Conservation (phyloP, 1,140 invertebrate genomes). For the Araneus ventricosus region DNA sequence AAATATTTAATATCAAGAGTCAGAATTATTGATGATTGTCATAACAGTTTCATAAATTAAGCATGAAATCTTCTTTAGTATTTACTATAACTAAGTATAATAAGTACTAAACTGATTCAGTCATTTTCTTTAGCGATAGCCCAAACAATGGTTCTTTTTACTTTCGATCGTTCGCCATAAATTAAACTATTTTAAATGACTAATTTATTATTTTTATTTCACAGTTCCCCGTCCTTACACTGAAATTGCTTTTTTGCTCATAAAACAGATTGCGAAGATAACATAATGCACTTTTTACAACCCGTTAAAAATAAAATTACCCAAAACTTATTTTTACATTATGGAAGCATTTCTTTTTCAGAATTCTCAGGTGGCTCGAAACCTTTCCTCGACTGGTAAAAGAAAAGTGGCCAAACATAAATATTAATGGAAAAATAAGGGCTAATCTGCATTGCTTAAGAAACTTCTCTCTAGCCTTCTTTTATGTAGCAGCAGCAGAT, state of each 20-base stretch:
- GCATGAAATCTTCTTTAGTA: too few species aligned
- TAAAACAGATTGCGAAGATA: not conserved
- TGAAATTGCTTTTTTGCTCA: not conserved
- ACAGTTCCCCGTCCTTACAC: not conserved
- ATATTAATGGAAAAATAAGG: constrained; percentile 64
- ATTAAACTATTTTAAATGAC: not conserved
- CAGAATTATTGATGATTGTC: too few species aligned
- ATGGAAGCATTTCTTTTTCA: not conserved
- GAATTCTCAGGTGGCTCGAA: not conserved
- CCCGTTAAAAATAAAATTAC: not conserved
- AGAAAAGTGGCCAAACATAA: constrained; percentile 49
- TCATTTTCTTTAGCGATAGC: not conserved
- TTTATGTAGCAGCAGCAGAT: constrained; percentile 24
- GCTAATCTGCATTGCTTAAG: constrained; percentile 61
- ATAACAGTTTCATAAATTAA: too few species aligned
- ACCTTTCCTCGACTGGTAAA: not conserved
- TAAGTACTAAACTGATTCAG: not conserved
- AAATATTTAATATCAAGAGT: too few species aligned
- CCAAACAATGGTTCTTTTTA: not conserved
- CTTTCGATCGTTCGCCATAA: not conserved
- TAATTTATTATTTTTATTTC: not conserved
- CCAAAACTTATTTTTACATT: not conserved
- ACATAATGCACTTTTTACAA: not conserved
- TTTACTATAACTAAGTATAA: too few species aligned
- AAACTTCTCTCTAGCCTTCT: constrained; percentile 33